Base-by-base conservation (phyloP, 2,797 vertebrate genomes). In the Chrosomus eos region DNA sequence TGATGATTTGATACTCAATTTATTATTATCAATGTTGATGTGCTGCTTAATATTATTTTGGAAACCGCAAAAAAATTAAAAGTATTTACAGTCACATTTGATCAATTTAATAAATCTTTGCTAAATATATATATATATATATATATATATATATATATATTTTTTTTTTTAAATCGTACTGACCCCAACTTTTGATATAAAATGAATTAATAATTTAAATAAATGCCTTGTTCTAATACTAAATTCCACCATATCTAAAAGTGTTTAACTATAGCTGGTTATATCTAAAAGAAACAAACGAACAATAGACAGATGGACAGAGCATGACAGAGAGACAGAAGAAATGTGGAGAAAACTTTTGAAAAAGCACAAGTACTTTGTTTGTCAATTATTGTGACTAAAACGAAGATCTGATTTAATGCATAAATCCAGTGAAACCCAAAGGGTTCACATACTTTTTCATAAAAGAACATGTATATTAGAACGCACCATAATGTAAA, bases 271-370 rank as follows among this genome's bases (percentile, higher is more conserved):
- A 33, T 5, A 33, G 33, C 33, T 33, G 33, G 33, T 33, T 33
- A 33, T 33, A 33, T 33, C 33, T 4, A 33, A 33, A 33, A 33
- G 33, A 48, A 48, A 48, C 4, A 14, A 48, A 48, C 4, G 13
- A 45, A 81, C 53, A 72, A 28, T n/a, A 58, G 73, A 78, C 2
- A 7, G 62, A 19, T 33, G 64, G 66, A 77, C 58, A 77, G 40
- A 82, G 51, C 13, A 9, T 75, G n/a, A 81, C 40, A 48, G 36
- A 64, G n/a, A 76, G 38, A 55, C 64, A 62, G 5, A 28, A 23
- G 64, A 48, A 31, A 51, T 33, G 23, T 40, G 48, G 64, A 62
- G 31, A 26, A 81, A 81, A 67, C 40, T 68, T 48, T 48, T 48
- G 45, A 16, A 48, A 18, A 48, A 48, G 14, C 45, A 48, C 14